Base-by-base conservation (phyloP, 92 coral and sea anemone species). In the Pocillopora grandis region DNA sequence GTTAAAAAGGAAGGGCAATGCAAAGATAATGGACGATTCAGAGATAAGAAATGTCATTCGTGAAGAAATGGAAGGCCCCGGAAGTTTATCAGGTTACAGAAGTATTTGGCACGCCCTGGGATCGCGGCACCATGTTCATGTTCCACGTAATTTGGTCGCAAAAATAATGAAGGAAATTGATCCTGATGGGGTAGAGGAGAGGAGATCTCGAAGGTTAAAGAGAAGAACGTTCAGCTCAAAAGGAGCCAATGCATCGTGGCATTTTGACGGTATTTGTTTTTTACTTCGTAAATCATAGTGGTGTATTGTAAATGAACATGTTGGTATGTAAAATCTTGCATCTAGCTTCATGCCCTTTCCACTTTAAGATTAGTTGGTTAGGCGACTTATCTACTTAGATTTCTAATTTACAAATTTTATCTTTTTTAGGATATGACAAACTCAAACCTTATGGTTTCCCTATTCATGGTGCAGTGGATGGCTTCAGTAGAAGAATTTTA, bases 381-480 rank as follows among this genome's bases (percentile, higher is more conserved):
- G 23, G 23, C 6, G 49, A 42, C 49, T 42, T 2, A 42, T 42
- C 49, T 42, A 6, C 49, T 2, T 42, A 2, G 6, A 6, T 42
- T 42, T 42, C 49, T 42, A 42, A 42, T 42, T 2, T 42, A 42
- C 4, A 42, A 6, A 42, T 42, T 42, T 6, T 56, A 64, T 17
- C 36, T 27, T 37, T 5, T 78, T 20, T 78, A 78, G 85, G 85
- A 7, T 80, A 80, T 52, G 85, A 17, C 35, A 87, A 81, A 37
- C 62, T 81, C 49, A 42, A 42, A 42, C 49, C 49, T 42, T 42
- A 42, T 69, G 86, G 90, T 15, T 87, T 90, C 61, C 93, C 88
- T 2, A 80, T 89, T 36, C 92, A 90, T 81, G 87, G 90, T 14
- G 87, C 90, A 8, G 82, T 90, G 21, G 87, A 86, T 77, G 92